A percentile compares a stretch with the other conserved stretches of the same genome.
phyloP scores from a whole-genome alignment of 2,113 vertebrate species.

The Coracopsis vasa region DNA sequence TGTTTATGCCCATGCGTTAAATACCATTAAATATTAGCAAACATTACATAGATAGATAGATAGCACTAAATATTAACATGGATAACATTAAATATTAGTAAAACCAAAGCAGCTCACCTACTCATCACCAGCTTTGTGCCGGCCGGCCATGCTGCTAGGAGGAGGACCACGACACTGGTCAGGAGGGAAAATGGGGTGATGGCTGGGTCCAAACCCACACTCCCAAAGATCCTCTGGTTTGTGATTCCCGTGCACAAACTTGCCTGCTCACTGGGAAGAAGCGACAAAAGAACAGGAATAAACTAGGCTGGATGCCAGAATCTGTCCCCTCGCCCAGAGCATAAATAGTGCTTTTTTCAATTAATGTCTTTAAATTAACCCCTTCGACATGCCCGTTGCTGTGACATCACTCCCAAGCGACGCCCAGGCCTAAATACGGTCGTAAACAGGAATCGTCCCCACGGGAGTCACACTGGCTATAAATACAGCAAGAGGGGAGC shows the following conservation, averaged over 20 bases:
- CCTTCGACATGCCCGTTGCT: background rate
- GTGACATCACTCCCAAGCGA: conserved; percentile 42
- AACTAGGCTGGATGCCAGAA: background rate
- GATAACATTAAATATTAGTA: background rate
- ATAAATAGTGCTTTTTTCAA: background rate
- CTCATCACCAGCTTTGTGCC: background rate
- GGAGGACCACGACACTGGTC: background rate
- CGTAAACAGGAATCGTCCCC: conserved; percentile 37
- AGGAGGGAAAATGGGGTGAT: background rate
- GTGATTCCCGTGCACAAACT: background rate
- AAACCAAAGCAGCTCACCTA: background rate
- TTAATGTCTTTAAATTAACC: conserved; percentile 10
- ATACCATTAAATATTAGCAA: background rate
- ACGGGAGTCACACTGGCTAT: background rate
- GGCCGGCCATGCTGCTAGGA: background rate
- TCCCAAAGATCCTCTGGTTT: background rate
- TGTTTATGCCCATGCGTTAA: fast-evolving
- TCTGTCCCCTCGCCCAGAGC: background rate
- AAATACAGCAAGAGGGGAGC: background rate
- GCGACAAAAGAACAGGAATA: background rate
- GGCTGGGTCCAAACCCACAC: background rate
- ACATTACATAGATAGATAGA: background rate
- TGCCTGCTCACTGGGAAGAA: background rate
- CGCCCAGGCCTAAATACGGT: conserved; percentile 35
- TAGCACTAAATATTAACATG: background rate